A percentile compares a stretch with the other conserved stretches of the same genome.
phyloP scores from a whole-genome alignment of 35 echinoderm and acorn worm genomes.

The Ophiothrix spiculata region DNA sequence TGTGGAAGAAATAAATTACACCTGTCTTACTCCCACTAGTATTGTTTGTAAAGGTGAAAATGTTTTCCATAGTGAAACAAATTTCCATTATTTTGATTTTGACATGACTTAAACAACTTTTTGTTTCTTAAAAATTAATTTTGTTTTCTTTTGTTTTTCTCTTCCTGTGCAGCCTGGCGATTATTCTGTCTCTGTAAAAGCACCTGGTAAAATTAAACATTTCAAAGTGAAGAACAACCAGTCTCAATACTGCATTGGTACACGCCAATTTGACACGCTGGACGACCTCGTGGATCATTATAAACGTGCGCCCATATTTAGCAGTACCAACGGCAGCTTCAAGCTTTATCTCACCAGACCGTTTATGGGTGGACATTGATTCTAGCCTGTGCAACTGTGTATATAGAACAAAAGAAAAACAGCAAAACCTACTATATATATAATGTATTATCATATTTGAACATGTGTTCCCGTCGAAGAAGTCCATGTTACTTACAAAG shows the following conservation, averaged over 20 bases:
- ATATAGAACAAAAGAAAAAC: too few species aligned
- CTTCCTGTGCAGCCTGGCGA: slow-evolving; percentile 68
- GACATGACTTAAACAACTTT: too few species aligned
- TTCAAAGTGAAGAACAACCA: slow-evolving; percentile 84
- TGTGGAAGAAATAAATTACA: too few species aligned
- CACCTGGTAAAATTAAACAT: slow-evolving; percentile 80
- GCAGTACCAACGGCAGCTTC: slow-evolving; percentile 42
- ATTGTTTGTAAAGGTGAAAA: too few species aligned
- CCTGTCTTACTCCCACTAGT: too few species aligned
- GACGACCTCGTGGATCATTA: slow-evolving; percentile 92
- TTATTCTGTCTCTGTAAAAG: slow-evolving; percentile 93
- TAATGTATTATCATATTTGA: too few species aligned
- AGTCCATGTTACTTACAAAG: too few species aligned
- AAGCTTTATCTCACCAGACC: slow-evolving; percentile 81
- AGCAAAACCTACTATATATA: too few species aligned
- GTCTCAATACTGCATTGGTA: slow-evolving; percentile 71
- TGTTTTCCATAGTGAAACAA: too few species aligned
- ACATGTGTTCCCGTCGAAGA: too few species aligned
- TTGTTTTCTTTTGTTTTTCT: slow-evolving; percentile 21
- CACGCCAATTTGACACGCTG: slow-evolving; percentile 81
- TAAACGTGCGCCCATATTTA: slow-evolving; percentile 92
- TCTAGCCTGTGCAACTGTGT: neutral
- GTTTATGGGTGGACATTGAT: neutral
- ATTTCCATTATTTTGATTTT: too few species aligned
- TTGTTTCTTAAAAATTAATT: too few species aligned